Conservation (phyloP, 2,888 invertebrate genomes). For the Sceliomorpha sp. region DNA sequence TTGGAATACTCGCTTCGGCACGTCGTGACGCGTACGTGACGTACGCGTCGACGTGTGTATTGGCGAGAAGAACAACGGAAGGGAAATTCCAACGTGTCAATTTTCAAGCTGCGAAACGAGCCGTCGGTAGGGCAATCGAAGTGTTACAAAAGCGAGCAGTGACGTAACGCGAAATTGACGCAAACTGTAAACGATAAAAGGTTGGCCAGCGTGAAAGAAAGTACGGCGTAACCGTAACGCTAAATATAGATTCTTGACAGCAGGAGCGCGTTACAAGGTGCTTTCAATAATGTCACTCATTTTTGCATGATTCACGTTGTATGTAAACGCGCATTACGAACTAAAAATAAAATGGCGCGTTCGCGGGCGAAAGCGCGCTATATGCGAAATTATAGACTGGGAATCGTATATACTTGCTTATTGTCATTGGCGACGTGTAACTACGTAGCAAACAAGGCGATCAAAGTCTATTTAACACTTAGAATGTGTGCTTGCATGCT, state of each 20-base stretch:
- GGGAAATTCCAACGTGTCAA: no score
- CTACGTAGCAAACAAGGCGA: slow-evolving; percentile 56
- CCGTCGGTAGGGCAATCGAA: no score
- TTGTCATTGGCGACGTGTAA: slow-evolving; percentile 56
- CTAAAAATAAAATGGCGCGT: slow-evolving; percentile 49
- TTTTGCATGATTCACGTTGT: slow-evolving; percentile 44
- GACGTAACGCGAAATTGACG: no score
- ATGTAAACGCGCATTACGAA: slow-evolving; percentile 41
- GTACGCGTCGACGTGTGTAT: no score
- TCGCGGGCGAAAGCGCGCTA: slow-evolving; percentile 45
- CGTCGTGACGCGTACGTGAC: no score
- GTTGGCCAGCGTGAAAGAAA: no score
- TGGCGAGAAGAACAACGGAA: no score
- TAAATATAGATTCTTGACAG: slow-evolving; percentile 19
- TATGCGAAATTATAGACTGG: slow-evolving; percentile 47
- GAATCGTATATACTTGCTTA: slow-evolving; percentile 52
- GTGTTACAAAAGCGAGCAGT: no score
- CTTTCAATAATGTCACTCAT: slow-evolving; percentile 48
- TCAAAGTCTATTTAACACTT: slow-evolving; percentile 60
- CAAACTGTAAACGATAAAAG: no score
- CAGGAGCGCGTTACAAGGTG: slow-evolving; percentile 26
- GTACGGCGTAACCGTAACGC: slow-evolving; percentile 27
- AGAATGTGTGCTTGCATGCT: slow-evolving; percentile 49
- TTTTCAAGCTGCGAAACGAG: no score
- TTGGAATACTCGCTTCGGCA: no score